phyloP scores from a whole-genome alignment of 2,113 vertebrate genomes.

The Rhynchopsitta pachyrhyncha region DNA sequence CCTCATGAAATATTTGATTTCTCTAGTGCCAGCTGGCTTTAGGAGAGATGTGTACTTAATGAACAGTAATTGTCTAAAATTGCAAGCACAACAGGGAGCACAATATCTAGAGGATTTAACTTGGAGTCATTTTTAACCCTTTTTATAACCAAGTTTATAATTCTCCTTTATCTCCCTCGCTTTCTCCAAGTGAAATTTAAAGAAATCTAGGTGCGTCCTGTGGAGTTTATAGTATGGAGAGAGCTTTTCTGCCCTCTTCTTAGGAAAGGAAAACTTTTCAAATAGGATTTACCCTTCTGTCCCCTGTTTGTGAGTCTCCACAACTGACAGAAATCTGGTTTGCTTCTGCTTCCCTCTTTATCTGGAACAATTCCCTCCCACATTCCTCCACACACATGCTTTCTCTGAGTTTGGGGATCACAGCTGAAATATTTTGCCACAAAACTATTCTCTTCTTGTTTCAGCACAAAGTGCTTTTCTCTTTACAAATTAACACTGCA shows the following conservation, averaged over 20 bases:
- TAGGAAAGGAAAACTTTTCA: neutral
- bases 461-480: slow-evolving; percentile 23
- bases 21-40: slow-evolving; percentile 37
- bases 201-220: neutral
- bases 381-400: neutral
- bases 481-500: neutral
- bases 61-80: slow-evolving; percentile 55
- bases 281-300: neutral
- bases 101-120: slow-evolving; percentile 47
- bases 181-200: neutral
- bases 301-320: neutral
- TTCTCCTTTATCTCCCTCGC: neutral
- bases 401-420: neutral
- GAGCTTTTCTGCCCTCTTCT: neutral
- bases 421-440: slow-evolving; percentile 26
- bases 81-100: slow-evolving; percentile 49
- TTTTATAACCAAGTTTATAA: neutral
- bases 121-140: slow-evolving; percentile 48
- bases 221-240: neutral
- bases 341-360: neutral
- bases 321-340: neutral
- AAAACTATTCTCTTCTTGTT: neutral
- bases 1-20: slow-evolving; percentile 19
- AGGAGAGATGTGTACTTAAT: slow-evolving; percentile 46
- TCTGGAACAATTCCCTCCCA: neutral